A percentile compares a stretch with the other conserved stretches of the same genome.
Conservation (phyloP, 2,113 vertebrate species). For the Erythrocercus mccallii region DNA sequence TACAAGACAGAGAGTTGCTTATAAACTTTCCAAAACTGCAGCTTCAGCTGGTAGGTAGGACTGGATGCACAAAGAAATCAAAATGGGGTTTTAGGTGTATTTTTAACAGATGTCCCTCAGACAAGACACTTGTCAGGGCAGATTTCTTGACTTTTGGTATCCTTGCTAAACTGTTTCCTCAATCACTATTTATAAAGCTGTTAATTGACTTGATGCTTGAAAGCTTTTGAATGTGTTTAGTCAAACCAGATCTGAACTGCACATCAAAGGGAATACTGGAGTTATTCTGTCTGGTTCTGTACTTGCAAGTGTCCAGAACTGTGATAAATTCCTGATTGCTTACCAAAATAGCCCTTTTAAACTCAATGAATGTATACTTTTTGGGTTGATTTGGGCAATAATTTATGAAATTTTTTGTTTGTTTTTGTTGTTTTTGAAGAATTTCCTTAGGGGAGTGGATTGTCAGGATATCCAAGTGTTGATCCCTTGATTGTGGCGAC, state of each 20-base stretch:
- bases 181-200: not conserved
- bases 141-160: not conserved
- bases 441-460: not conserved
- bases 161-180: not conserved
- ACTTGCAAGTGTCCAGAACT: not conserved
- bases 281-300: not conserved
- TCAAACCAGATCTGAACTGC: not conserved
- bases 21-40: not conserved
- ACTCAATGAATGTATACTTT: not conserved
- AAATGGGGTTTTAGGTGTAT: not conserved
- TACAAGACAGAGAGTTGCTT: not conserved
- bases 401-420: not conserved
- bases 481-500: not conserved
- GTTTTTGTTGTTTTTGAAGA: not conserved
- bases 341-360: not conserved
- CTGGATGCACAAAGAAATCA: not conserved
- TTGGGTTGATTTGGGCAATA: not conserved
- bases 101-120: not conserved
- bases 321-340: not conserved
- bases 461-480: not conserved
- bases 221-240: constrained; percentile 7
- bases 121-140: not conserved
- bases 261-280: not conserved
- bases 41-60: not conserved
- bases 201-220: not conserved